Evolutionary conservation across 2,797 vertebrate genomes (phyloP).

Genomic region (Leucoraja ocellata): DNA sequence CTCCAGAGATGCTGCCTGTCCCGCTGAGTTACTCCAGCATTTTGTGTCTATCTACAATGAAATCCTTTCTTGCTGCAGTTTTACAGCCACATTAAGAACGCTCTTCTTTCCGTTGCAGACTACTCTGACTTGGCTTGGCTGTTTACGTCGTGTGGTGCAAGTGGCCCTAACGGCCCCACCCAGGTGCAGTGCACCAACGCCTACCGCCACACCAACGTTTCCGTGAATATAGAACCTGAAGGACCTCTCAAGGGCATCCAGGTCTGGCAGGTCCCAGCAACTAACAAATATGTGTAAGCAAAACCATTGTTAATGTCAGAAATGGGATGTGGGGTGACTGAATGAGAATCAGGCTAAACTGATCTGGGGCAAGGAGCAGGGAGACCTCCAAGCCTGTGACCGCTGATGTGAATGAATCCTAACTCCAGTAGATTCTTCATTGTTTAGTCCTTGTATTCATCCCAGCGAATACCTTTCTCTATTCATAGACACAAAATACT

Average conservation of each 20-base stretch:
- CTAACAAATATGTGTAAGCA: slow-evolving; percentile 71
- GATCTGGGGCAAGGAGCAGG: background rate
- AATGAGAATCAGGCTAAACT: background rate
- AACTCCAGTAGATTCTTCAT: background rate
- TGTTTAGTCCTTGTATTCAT: background rate
- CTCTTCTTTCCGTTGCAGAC: slow-evolving; percentile 48
- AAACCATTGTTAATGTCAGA: background rate
- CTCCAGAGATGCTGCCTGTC: no score
- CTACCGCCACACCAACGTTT: slow-evolving; percentile 71
- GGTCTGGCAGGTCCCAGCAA: slow-evolving; percentile 72
- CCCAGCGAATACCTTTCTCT: background rate
- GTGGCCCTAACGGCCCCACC: slow-evolving; percentile 71
- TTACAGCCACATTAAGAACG: no score
- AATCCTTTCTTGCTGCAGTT: no score
- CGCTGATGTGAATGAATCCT: background rate
- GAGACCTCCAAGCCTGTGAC: background rate
- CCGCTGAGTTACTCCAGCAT: no score
- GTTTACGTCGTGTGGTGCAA: slow-evolving; percentile 78
- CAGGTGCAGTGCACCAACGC: slow-evolving; percentile 79
- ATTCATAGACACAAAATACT: no score
- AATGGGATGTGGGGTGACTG: background rate
- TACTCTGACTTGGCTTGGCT: slow-evolving; percentile 66
- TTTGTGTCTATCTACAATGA: no score
- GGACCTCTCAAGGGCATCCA: slow-evolving; percentile 70
- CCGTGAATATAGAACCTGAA: slow-evolving; percentile 63